A percentile compares a stretch with the other conserved stretches of the same genome.
Conservation (phyloP, 2,888 invertebrate genomes). For the Epinotia nisella region DNA sequence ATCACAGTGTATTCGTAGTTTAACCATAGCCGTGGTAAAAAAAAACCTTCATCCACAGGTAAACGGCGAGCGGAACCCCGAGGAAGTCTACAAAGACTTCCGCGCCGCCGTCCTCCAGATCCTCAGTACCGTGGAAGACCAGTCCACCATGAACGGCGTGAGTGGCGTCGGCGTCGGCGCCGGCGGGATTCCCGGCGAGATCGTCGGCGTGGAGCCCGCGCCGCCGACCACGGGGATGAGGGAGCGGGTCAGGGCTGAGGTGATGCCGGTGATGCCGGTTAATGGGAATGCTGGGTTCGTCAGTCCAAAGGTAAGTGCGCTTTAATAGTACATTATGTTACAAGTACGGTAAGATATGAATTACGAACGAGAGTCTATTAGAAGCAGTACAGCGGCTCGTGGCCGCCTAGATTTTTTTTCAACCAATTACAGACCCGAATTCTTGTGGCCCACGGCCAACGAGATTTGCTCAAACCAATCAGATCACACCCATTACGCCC, state of each 20-base stretch:
- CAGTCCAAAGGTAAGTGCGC: slow-evolving; percentile 65
- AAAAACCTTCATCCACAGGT: slow-evolving; percentile 81
- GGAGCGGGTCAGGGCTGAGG: slow-evolving; percentile 45
- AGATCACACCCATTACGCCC: no score
- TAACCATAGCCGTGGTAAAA: no score
- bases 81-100: slow-evolving; percentile 94
- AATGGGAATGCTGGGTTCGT: slow-evolving; percentile 55
- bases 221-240: slow-evolving; percentile 62
- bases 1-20: no score
- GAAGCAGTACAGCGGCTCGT: no score
- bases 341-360: no score
- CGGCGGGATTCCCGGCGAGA: slow-evolving; percentile 86
- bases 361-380: no score
- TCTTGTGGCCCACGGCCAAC: no score
- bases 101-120: slow-evolving; percentile 91
- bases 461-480: no score
- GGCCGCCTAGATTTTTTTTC: no score
- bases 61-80: slow-evolving; percentile 94
- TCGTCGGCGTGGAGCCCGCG: slow-evolving; percentile 85
- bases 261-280: slow-evolving; percentile 48
- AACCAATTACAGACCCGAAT: no score
- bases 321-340: no score
- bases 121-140: slow-evolving; percentile 88
- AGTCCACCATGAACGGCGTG: slow-evolving; percentile 86
- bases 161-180: slow-evolving; percentile 85